Base-by-base conservation (phyloP, 2,888 invertebrate genomes). In the Oligia strigilis region DNA sequence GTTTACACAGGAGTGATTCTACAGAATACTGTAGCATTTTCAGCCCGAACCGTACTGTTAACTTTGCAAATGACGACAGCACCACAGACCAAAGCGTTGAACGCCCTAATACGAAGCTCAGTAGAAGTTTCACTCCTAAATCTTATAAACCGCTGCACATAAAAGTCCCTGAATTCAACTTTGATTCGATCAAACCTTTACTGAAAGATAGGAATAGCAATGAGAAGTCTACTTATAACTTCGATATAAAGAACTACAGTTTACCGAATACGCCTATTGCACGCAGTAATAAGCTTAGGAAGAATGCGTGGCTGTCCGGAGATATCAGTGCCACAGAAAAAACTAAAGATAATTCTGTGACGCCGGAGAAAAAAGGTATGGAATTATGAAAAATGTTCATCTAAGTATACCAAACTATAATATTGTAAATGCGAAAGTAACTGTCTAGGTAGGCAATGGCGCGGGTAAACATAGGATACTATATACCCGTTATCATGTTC, bases 201-300 rank as follows among this genome's bases (percentile, higher is more conserved):
- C 88, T 96, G 3, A 96, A 94, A 82, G 93, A 94, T 62, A 92
- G 92, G 43, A 93, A 90, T 82, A 90, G 90, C 43, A 83, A 78
- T 65, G 93, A 92, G 60, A 90, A 92, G 36, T 94, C 97, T 0
- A 95, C 96, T n/a, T 97, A 97, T 84, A 96, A 94, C 87, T 97
- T 97, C 82, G 95, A 96, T 92, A 95, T 97, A 82, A 95, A 94
- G 86, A 96, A 97, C 82, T 97, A 95, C 70, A 96, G 96, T 88
- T 93, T 97, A 82, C 97, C 97, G 1, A 93, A 93, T 0, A 97
- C 97, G 11, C 97, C 97, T 1, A 97, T 97, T 78, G 97, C 97
- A 8, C 93, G 97, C 11, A 97, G 97, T 87, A 97, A 97, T 81
- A 97, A 97, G 87, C 91, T 97, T 84, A 95, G 97, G 84, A 97